Evolutionary conservation across 37 sponge, comb jelly and placozoan genomes (phyloP).

Genomic region (Chondrilla cf. caribensis): DNA sequence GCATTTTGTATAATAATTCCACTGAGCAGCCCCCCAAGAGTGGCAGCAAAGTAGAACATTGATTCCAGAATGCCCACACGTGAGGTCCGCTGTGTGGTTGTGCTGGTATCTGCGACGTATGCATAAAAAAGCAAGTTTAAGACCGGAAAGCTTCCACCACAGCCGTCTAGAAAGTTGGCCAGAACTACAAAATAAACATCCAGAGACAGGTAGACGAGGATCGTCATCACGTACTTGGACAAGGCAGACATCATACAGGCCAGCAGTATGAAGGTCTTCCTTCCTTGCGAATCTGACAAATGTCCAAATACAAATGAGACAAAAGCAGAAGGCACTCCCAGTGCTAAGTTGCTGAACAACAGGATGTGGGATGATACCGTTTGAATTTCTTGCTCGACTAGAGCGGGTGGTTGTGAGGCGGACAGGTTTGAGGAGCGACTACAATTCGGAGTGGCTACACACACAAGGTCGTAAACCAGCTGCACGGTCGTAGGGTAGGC

Average conservation of each 20-base stretch:
- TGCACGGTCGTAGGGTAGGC: constrained; percentile 47
- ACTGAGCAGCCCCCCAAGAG: constrained; percentile 53
- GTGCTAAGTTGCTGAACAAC: constrained; percentile 65
- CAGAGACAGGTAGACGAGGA: background rate
- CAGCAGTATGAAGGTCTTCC: constrained; percentile 62
- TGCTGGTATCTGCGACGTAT: constrained; percentile 63
- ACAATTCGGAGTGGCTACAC: constrained; percentile 51
- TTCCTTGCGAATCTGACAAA: constrained; percentile 57
- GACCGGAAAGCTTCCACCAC: constrained; percentile 56
- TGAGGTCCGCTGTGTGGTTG: constrained; percentile 38
- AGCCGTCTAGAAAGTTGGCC: constrained; percentile 40
- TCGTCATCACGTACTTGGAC: constrained; percentile 43
- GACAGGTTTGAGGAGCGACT: background rate
- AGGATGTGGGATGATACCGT: constrained; percentile 67
- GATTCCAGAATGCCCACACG: constrained; percentile 75
- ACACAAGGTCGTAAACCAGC: constrained; percentile 44
- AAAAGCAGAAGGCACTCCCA: constrained; percentile 51
- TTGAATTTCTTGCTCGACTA: constrained; percentile 40
- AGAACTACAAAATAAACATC: constrained; percentile 41
- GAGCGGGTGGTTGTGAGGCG: constrained; percentile 8
- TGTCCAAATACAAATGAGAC: constrained; percentile 56
- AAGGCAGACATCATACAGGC: constrained; percentile 51
- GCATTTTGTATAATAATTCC: constrained; percentile 52
- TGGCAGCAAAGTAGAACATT: constrained; percentile 75
- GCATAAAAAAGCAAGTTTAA: constrained; percentile 64